Conservation (phyloP, 2,888 invertebrate species). For the Smittia aterrima region DNA sequence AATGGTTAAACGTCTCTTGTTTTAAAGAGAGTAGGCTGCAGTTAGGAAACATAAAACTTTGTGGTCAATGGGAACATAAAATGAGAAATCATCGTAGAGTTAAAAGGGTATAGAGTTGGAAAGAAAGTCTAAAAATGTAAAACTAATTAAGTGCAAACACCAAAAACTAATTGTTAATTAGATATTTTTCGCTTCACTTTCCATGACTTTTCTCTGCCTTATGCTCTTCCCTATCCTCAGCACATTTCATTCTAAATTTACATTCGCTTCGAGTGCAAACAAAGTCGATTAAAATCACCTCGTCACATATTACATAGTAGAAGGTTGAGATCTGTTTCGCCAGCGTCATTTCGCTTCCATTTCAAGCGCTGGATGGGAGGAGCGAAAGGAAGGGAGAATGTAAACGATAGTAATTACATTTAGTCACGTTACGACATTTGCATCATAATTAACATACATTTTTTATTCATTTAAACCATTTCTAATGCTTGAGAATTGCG, state of each 20-base stretch:
- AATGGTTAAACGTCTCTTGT: slow-evolving; percentile 4
- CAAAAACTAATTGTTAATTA: slow-evolving; percentile 23
- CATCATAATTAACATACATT: slow-evolving; percentile 2
- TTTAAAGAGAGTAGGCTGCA: slow-evolving; percentile 9
- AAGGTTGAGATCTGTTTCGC: no score
- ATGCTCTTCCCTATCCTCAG: no score
- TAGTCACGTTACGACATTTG: slow-evolving; percentile 1
- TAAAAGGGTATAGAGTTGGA: background rate
- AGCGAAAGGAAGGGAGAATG: background rate
- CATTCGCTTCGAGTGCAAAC: background rate
- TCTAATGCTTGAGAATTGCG: slow-evolving; percentile 6
- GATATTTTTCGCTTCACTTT: slow-evolving; percentile 5
- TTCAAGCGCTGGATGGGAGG: background rate
- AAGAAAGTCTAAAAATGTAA: background rate
- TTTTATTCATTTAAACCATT: background rate
- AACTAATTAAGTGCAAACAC: background rate
- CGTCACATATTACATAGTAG: no score
- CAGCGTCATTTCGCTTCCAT: background rate
- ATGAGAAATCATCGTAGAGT: background rate
- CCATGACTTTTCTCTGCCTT: background rate
- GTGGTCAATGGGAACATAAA: slow-evolving; percentile 25
- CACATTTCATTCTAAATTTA: background rate
- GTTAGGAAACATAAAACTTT: background rate
- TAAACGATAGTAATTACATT: background rate
- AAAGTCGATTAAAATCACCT: no score